A percentile compares a stretch with the other conserved stretches of the same genome.
Evolutionary conservation across 2,113 vertebrate species (phyloP).

Genomic region (Engraulis encrasicolus): DNA sequence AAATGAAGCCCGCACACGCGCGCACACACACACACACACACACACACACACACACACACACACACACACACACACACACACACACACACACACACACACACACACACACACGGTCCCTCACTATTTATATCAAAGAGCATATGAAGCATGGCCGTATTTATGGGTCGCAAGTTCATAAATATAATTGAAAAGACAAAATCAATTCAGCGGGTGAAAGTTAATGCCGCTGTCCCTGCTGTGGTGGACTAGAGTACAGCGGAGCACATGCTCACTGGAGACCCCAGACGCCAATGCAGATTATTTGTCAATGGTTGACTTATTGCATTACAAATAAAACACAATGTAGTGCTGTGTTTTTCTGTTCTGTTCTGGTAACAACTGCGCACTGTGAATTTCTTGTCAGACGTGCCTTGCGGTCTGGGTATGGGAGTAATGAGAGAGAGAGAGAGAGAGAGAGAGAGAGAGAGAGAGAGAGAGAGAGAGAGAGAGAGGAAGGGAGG

Average conservation of each 20-base stretch:
- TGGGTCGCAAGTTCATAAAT: slow-evolving; percentile 71
- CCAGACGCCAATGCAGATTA: neutral
- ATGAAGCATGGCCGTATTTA: slow-evolving; percentile 73
- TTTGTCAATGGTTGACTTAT: neutral
- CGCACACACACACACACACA: slow-evolving; percentile 53
- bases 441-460: too few species aligned
- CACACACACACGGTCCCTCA: slow-evolving; percentile 50
- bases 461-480: too few species aligned
- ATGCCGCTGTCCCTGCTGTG: neutral
- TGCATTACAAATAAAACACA: neutral
- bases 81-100: slow-evolving; percentile 58
- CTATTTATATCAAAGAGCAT: slow-evolving; percentile 72
- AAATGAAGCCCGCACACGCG: slow-evolving; percentile 52
- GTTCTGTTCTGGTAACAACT: neutral
- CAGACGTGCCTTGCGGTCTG: too few species aligned
- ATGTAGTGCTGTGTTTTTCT: too few species aligned
- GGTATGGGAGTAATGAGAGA: too few species aligned
- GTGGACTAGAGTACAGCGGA: too few species aligned
- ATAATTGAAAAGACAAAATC: slow-evolving; percentile 51
- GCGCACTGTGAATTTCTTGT: neutral
- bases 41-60: slow-evolving; percentile 58
- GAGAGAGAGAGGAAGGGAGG: too few species aligned
- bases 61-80: slow-evolving; percentile 55
- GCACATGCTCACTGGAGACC: neutral
- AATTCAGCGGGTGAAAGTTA: slow-evolving; percentile 18